Percentiles rank a stretch among this genome's conserved stretches.
Conservation (phyloP, 2,113 vertebrate species). For the Mirounga angustirostris region DNA sequence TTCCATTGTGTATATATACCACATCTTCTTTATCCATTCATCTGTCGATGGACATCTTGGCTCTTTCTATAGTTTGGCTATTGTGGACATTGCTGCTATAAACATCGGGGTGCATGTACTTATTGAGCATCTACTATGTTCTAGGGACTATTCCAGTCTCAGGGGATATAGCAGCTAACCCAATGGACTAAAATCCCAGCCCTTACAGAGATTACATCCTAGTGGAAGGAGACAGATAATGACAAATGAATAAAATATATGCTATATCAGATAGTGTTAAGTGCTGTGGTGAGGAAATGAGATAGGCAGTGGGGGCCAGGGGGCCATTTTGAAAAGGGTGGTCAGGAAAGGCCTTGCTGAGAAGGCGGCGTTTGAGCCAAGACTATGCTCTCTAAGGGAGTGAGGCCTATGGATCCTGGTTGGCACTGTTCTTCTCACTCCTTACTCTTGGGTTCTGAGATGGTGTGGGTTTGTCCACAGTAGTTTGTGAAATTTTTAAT, state of each 20-base stretch:
- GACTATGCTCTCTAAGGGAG: neutral
- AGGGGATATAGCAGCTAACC: neutral
- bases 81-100: too few relatives aligned
- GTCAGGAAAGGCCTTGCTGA: neutral
- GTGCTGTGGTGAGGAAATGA: neutral
- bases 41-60: too few relatives aligned
- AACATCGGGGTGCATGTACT: neutral
- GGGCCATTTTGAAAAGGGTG: neutral
- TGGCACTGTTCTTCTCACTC: neutral
- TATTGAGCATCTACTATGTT: slow-evolving; percentile 26
- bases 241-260: slow-evolving; percentile 20
- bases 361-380: neutral
- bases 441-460: slow-evolving; percentile 1
- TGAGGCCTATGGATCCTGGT: neutral
- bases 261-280: neutral
- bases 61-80: too few relatives aligned
- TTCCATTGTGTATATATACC: too few relatives aligned
- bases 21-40: too few relatives aligned
- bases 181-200: neutral
- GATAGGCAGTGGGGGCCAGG: neutral
- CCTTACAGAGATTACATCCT: neutral
- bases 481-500: slow-evolving; percentile 42
- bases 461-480: neutral
- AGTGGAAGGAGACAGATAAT: slow-evolving; percentile 45
- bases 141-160: neutral